These are phyloP conservation scores for Mizuhopecten yessoensis DNA, from an alignment of 1,140 invertebrate species.

Conservation along the genomic window DNA sequence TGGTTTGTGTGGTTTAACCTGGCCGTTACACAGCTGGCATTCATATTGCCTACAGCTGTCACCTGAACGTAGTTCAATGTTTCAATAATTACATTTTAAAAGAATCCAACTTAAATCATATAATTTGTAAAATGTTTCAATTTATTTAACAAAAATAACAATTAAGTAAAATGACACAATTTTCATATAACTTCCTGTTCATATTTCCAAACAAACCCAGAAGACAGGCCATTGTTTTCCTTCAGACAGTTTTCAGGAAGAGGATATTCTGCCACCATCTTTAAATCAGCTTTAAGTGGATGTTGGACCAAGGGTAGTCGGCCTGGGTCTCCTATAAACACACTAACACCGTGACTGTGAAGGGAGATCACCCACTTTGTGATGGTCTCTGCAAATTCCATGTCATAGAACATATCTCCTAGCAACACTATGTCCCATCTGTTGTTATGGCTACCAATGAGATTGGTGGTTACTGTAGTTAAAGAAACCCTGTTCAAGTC, in stretches of 20 bases:
- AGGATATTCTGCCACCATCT: constrained; percentile 59
- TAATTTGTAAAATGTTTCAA: no score
- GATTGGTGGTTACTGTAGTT: constrained; percentile 53
- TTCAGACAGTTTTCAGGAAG: constrained; percentile 59
- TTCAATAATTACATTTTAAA: no score
- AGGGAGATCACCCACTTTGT: constrained; percentile 63
- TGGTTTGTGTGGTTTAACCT: no score
- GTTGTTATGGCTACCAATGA: constrained; percentile 53
- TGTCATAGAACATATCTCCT: constrained; percentile 78
- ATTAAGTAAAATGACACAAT: no score
- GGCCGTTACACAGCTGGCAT: no score
- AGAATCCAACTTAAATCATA: no score
- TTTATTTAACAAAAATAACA: no score
- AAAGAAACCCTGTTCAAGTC: constrained; percentile 55
- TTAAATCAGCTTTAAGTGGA: constrained; percentile 59
- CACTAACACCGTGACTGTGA: constrained; percentile 1
- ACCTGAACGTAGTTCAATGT: no score
- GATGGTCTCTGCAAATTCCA: constrained; percentile 62
- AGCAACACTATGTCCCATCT: constrained; percentile 70
- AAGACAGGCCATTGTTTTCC: constrained; percentile 70
- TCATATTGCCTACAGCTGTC: no score
- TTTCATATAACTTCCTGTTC: not conserved
- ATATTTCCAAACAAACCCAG: constrained; percentile 63
- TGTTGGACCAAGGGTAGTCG: constrained; percentile 60
- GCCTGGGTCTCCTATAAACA: constrained; percentile 69